Base-by-base conservation (phyloP, 2,888 invertebrate species). In the Scelioninae gen. 1 region DNA sequence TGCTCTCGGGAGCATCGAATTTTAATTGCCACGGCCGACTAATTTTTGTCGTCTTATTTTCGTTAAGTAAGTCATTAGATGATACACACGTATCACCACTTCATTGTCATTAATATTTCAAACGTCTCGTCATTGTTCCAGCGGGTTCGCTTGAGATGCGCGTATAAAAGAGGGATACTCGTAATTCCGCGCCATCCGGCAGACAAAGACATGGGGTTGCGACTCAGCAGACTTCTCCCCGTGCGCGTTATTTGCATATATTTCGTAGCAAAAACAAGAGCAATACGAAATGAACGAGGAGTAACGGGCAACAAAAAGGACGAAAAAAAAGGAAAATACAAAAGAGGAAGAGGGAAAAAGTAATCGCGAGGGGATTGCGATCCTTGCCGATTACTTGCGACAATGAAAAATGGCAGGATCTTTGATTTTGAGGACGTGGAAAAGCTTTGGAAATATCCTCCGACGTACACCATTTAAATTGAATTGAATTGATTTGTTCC, bases 191-290 rank as follows among this genome's bases (percentile, higher is more conserved):
- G 62, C 45, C 53, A 55, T 34, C 65, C 49, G 49, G 43, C 29
- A 72, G 71, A 23, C 56, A 72, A 72, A 72, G 72, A 62, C 38
- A 11, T 16, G 58, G 58, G 60, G 40, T 16, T 60, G n/a, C 13
- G 38, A 65, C 34, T 23, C 23, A 23, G 23, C 23, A 23, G 53
- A 23, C 38, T 49, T 32, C 45, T 60, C 47, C 15, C 65, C 63
- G 55, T 45, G 55, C 55, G 56, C 49, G 65, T 66, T 71, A 82
- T 82, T 82, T 82, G 76, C 65, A 76, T 82, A 76, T 76, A 82
- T 82, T 82, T 82, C 62, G 75, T 45, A 58, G 38, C 69, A 60
- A 76, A 71, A 76, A 76, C 76, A 76, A 66, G 66, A 65, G 71
- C 74, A 63, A 51, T 60, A 38, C 75, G 63, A 62, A 47, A 56